Evolutionary conservation across 2,888 invertebrate genomes (phyloP).

Genomic region (Rotaria magnacalcarata): DNA sequence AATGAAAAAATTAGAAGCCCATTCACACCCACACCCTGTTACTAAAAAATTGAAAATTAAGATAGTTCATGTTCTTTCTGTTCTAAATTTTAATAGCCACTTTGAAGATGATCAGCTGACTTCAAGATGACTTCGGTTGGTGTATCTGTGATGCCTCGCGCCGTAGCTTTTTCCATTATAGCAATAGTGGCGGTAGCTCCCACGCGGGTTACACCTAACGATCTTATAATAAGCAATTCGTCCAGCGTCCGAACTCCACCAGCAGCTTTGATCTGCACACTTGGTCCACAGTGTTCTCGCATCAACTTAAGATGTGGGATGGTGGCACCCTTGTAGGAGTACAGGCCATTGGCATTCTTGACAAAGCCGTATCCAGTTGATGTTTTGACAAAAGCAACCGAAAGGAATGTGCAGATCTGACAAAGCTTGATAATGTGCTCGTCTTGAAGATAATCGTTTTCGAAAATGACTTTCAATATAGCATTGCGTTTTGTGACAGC

Average conservation of each 20-base stretch:
- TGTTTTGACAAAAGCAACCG: constrained; percentile 8
- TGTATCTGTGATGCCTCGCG: background rate
- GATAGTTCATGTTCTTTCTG: background rate
- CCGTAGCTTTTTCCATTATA: background rate
- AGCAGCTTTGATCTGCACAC: background rate
- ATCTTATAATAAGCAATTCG: background rate
- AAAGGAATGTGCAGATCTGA: background rate
- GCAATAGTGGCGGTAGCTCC: background rate
- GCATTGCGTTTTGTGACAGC: background rate
- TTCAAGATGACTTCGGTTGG: constrained; percentile 1
- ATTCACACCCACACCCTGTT: too few species aligned
- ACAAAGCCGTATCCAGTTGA: constrained; percentile 14
- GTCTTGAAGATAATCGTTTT: constrained; percentile 4
- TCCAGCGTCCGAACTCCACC: background rate
- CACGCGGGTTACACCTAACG: background rate
- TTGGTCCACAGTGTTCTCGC: background rate
- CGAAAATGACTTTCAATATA: background rate
- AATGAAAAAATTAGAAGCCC: too few species aligned
- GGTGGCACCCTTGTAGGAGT: background rate
- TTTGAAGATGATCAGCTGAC: constrained; percentile 1
- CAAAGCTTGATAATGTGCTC: background rate
- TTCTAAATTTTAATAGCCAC: background rate
- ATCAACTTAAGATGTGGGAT: background rate
- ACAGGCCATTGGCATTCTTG: background rate
- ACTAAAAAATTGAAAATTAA: too few species aligned